These are phyloP conservation scores for Amphipoea lucens DNA, from an alignment of 2,888 invertebrate species.

Conservation along the genomic window DNA sequence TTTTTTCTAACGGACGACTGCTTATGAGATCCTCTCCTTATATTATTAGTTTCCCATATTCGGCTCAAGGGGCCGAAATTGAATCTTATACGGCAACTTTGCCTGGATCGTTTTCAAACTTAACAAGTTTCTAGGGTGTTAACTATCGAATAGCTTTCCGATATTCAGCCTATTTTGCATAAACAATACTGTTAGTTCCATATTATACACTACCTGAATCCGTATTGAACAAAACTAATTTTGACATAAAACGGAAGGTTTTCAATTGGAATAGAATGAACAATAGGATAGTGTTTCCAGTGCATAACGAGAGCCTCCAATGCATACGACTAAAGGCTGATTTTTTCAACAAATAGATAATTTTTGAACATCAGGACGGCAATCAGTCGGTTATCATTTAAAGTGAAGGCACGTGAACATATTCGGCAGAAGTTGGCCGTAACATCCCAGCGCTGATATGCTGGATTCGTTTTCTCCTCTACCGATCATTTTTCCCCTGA, in stretches of 20 bases:
- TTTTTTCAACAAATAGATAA: no score
- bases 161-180: slow-evolving; percentile 23
- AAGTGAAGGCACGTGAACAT: no score
- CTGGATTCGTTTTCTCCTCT: no score
- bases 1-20: slow-evolving; percentile 47
- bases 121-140: background rate
- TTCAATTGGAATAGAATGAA: background rate
- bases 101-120: slow-evolving; percentile 38
- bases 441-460: no score
- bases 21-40: slow-evolving; percentile 37
- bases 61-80: slow-evolving; percentile 39
- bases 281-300: background rate
- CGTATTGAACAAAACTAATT: background rate
- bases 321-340: no score
- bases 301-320: background rate
- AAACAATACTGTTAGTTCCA: slow-evolving; percentile 10
- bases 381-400: no score
- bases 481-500: no score
- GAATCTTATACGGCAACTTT: slow-evolving; percentile 33
- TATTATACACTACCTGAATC: background rate
- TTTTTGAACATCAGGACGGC: no score
- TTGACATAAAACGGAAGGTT: background rate
- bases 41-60: slow-evolving; percentile 56
- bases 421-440: no score
- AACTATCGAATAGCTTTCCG: slow-evolving; percentile 14